Percentiles rank a stretch among this genome's conserved stretches.
Evolutionary conservation across 2,113 vertebrate species (phyloP).

Genomic region (Phylloscopus whistleri): DNA sequence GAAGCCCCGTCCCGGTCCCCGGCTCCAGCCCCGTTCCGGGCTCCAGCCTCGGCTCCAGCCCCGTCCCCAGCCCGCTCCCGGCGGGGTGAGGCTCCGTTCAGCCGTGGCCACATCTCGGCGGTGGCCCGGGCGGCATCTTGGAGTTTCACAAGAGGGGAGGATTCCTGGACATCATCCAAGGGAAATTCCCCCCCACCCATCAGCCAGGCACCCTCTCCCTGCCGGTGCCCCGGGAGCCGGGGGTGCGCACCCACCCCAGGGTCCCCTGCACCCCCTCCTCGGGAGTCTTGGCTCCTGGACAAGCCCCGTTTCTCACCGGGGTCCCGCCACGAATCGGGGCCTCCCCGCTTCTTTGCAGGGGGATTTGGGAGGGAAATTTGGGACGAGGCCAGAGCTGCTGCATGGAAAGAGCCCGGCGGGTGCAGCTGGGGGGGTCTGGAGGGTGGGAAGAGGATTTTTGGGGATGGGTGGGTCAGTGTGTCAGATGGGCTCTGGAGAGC

Average conservation of each 20-base stretch:
- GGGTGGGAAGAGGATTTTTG: constrained; percentile 22
- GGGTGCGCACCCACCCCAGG: neutral
- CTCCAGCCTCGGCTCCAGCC: neutral
- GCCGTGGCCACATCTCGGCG: constrained; percentile 4
- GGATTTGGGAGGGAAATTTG: constrained; percentile 3
- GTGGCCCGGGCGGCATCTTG: constrained; percentile 36
- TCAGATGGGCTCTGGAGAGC: neutral
- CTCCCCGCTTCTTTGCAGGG: neutral
- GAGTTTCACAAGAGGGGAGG: constrained; percentile 48
- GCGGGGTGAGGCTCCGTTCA: constrained; percentile 33
- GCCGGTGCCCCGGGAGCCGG: neutral
- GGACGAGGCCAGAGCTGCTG: neutral
- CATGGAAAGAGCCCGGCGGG: constrained; percentile 44
- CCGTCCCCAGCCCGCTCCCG: neutral
- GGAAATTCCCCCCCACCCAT: constrained; percentile 25
- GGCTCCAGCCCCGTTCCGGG: too few relatives aligned
- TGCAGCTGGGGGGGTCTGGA: neutral
- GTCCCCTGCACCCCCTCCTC: neutral
- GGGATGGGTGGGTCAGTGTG: constrained; percentile 21
- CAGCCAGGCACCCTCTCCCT: neutral
- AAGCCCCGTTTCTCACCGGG: neutral
- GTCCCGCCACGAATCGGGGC: neutral
- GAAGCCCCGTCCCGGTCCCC: neutral
- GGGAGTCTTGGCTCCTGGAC: neutral
- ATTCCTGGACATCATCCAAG: constrained; percentile 27